Evolutionary conservation across 1,140 invertebrate genomes (phyloP).

Genomic region (Drosophila lacteicornis): DNA sequence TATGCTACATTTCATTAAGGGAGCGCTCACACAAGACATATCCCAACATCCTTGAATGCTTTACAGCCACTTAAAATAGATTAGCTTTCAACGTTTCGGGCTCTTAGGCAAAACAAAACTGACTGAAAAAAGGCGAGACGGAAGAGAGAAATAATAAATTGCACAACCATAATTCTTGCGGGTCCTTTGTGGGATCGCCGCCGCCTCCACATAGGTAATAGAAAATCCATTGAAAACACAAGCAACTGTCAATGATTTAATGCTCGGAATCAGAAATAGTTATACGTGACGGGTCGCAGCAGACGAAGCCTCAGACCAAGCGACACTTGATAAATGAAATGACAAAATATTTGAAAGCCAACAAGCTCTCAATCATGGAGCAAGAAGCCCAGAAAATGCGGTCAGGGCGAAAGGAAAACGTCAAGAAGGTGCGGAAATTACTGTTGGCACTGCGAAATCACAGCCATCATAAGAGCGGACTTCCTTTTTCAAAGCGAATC

Average conservation of each 20-base stretch:
- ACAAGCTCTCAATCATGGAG: conserved; percentile 39
- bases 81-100: conserved; percentile 71
- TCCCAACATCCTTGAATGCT: conserved; percentile 48
- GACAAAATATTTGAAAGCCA: conserved; percentile 56
- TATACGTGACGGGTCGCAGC: conserved; percentile 49
- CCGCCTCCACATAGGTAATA: conserved; percentile 43
- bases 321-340: conserved; percentile 73
- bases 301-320: conserved; percentile 15
- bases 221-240: conserved; percentile 74
- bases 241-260: conserved; percentile 79
- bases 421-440: conserved; percentile 36
- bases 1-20: conserved; percentile 78
- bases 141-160: conserved; percentile 62
- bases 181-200: conserved; percentile 7
- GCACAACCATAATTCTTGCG: conserved; percentile 53
- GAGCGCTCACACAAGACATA: conserved; percentile 12
- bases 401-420: conserved; percentile 35
- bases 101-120: conserved; percentile 40
- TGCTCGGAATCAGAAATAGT: conserved; percentile 61
- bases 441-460: conserved; percentile 22
- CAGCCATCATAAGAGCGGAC: conserved; percentile 24
- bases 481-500: conserved; percentile 27
- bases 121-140: conserved; percentile 25
- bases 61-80: conserved; percentile 79
- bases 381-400: conserved; percentile 4